Evolutionary conservation across 2,113 vertebrate species (phyloP).

Genomic region (Felis chaus): DNA sequence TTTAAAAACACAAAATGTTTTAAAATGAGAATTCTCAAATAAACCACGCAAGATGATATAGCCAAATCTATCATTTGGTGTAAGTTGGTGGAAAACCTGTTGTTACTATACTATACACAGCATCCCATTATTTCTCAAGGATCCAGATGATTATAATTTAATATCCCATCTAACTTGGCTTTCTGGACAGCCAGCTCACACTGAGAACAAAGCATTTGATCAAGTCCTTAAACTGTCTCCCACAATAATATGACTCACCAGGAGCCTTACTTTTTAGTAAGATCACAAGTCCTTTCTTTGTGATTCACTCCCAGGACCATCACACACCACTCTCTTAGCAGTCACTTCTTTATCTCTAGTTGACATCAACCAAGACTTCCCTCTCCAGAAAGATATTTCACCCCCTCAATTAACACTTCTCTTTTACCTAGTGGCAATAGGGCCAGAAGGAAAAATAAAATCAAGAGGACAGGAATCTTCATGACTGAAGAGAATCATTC

Average conservation of each 20-base stretch:
- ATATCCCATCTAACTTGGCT: not conserved
- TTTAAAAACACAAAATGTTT: not conserved
- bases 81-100: not conserved
- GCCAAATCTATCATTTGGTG: not conserved
- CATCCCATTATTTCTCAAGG: not conserved
- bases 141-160: not conserved
- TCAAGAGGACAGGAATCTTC: constrained; percentile 1
- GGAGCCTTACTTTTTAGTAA: not conserved
- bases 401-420: not conserved
- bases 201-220: not conserved
- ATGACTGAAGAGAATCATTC: not conserved
- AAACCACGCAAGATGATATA: not conserved
- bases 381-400: not conserved
- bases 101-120: not conserved
- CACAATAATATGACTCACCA: not conserved
- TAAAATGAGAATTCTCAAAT: not conserved
- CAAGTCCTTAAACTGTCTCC: not conserved
- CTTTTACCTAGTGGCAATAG: constrained; percentile 50
- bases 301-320: not conserved
- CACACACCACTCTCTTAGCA: not conserved
- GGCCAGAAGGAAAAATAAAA: constrained; percentile 41
- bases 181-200: not conserved
- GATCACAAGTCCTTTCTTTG: not conserved
- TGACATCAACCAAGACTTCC: not conserved
- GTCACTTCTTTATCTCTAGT: not conserved